phyloP scores from a whole-genome alignment of 1,140 invertebrate genomes.

The Liolophura sinensis region DNA sequence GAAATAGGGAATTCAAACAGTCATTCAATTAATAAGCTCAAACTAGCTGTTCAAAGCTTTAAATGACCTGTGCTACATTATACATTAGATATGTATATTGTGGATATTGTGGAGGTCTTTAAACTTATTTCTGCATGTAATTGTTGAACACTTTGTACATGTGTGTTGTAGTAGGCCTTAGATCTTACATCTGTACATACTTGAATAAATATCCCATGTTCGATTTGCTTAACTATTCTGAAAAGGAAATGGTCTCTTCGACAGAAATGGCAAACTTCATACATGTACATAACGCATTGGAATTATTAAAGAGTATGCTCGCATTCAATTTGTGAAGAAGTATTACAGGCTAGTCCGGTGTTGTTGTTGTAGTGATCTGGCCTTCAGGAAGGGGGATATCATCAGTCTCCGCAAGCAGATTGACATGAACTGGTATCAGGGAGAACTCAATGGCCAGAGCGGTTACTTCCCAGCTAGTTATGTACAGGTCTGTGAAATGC shows the following conservation, averaged over 20 bases:
- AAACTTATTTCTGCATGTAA: too few relatives aligned
- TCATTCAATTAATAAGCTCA: too few relatives aligned
- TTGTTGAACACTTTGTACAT: too few relatives aligned
- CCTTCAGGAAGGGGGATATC: conserved; percentile 88
- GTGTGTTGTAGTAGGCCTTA: too few relatives aligned
- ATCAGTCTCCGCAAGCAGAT: conserved; percentile 80
- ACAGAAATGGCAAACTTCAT: background rate
- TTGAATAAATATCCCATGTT: too few relatives aligned
- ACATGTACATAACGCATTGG: background rate
- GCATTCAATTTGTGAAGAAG: background rate
- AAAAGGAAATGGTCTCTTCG: background rate
- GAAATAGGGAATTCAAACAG: too few relatives aligned
- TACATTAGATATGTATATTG: too few relatives aligned
- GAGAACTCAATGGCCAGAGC: conserved; percentile 76
- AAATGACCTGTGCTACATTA: too few relatives aligned
- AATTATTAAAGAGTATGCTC: background rate
- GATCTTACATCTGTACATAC: too few relatives aligned
- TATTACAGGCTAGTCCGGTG: background rate
- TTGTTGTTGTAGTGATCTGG: conserved; percentile 73
- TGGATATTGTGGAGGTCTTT: too few relatives aligned
- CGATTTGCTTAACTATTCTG: too few relatives aligned
- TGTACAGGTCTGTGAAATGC: conserved; percentile 70
- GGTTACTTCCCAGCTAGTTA: conserved; percentile 88
- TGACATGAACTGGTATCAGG: conserved; percentile 89
- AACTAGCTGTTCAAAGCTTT: too few relatives aligned